Evolutionary conservation across 2,888 invertebrate genomes (phyloP).

Genomic region (Cataglyphis altisquamis): DNA sequence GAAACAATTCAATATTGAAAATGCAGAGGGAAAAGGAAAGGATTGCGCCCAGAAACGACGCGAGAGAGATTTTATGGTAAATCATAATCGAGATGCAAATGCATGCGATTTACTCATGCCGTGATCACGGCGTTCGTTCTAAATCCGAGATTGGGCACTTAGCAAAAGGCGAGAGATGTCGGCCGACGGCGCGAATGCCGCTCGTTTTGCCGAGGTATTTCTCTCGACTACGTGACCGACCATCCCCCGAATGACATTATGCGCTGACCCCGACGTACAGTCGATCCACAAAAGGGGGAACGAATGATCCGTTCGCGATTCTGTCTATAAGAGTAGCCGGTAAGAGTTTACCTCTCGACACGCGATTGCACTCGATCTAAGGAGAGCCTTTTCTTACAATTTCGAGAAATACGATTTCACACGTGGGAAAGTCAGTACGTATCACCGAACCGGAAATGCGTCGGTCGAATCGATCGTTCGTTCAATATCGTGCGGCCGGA

Average conservation of each 20-base stretch:
- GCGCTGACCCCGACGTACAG: constrained; percentile 44
- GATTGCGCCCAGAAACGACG: not conserved
- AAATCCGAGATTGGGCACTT: constrained; percentile 79
- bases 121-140: constrained; percentile 73
- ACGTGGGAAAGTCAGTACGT: constrained; percentile 26
- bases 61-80: constrained; percentile 9
- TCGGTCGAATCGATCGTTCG: constrained; percentile 30
- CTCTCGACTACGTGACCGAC: constrained; percentile 73
- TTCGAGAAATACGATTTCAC: constrained; percentile 15
- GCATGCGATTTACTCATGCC: constrained; percentile 70
- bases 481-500: constrained; percentile 6
- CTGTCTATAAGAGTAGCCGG: not conserved
- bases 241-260: constrained; percentile 72
- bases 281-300: constrained; percentile 36
- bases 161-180: constrained; percentile 70
- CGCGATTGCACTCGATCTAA: constrained; percentile 20
- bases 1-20: not conserved
- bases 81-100: constrained; percentile 54
- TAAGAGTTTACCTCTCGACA: constrained; percentile 1
- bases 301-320: constrained; percentile 23
- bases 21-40: not conserved
- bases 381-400: not conserved
- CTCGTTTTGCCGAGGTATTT: constrained; percentile 51
- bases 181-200: constrained; percentile 44
- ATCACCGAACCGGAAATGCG: constrained; percentile 19